phyloP scores from a whole-genome alignment of 2,888 invertebrate species.

The Rhingia campestris region DNA sequence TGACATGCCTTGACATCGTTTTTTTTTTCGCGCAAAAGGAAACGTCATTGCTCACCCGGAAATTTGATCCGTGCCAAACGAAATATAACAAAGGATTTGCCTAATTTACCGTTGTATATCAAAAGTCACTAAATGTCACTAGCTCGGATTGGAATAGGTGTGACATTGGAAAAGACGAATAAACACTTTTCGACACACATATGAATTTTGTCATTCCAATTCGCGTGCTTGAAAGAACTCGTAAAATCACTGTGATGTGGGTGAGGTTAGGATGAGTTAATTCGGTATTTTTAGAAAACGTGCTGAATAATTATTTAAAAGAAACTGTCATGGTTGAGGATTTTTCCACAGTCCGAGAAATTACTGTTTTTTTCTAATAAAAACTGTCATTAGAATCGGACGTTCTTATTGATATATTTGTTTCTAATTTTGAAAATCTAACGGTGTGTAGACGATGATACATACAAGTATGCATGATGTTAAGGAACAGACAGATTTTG shows the following conservation, averaged over 20 bases:
- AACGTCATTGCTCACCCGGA: constrained; percentile 60
- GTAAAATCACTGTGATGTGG: constrained; percentile 59
- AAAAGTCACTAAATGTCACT: too few relatives aligned
- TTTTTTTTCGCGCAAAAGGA: not conserved
- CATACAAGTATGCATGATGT: constrained; percentile 12
- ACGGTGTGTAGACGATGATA: constrained; percentile 22
- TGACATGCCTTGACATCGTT: constrained; percentile 29
- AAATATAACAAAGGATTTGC: constrained; percentile 18
- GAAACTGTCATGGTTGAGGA: constrained; percentile 18
- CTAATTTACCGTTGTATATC: too few relatives aligned
- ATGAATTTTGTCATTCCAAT: constrained; percentile 19
- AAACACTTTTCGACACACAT: constrained; percentile 3
- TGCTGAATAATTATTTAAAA: constrained; percentile 75
- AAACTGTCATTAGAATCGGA: constrained; percentile 21
- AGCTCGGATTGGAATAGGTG: not conserved
- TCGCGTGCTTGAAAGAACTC: constrained; percentile 5
- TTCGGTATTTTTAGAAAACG: constrained; percentile 79
- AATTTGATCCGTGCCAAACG: constrained; percentile 54
- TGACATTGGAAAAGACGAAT: constrained; percentile 32
- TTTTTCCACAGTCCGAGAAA: constrained; percentile 12
- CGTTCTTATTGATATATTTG: constrained; percentile 32
- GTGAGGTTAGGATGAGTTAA: constrained; percentile 78
- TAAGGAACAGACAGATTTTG: not conserved
- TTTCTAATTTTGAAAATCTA: constrained; percentile 22
- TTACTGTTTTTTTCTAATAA: constrained; percentile 2